Evolutionary conservation across 2,888 invertebrate genomes (phyloP).

Genomic region (Branchellion lobata): DNA sequence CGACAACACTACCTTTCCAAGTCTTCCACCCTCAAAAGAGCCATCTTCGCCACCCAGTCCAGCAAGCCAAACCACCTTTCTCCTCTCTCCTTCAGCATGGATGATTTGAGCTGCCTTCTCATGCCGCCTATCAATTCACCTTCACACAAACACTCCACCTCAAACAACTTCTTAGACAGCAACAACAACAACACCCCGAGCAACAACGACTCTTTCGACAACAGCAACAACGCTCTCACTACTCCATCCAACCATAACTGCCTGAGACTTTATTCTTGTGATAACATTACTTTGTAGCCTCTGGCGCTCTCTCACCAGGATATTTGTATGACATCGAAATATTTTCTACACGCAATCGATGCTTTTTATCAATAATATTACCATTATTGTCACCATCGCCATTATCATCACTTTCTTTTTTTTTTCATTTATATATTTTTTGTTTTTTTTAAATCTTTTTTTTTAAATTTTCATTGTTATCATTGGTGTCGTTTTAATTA

Average conservation of each 20-base stretch:
- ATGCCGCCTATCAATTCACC: too few species aligned
- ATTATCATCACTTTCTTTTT: too few species aligned
- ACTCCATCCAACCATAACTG: background rate
- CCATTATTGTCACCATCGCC: too few species aligned
- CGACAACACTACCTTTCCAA: too few species aligned
- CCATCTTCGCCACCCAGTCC: background rate
- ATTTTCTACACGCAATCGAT: too few species aligned
- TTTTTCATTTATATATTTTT: too few species aligned
- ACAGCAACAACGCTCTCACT: background rate
- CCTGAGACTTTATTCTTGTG: background rate
- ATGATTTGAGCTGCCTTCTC: background rate
- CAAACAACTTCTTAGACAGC: constrained; percentile 7
- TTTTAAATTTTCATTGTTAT: too few species aligned
- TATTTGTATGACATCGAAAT: too few species aligned
- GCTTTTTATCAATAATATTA: too few species aligned
- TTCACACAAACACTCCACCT: background rate
- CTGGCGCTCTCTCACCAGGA: too few species aligned
- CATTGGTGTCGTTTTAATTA: too few species aligned
- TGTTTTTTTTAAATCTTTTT: too few species aligned
- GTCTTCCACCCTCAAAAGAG: background rate
- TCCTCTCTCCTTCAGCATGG: background rate
- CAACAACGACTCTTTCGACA: background rate
- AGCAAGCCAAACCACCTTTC: background rate
- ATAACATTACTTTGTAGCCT: background rate
- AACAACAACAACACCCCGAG: background rate